Conservation (phyloP, 1,140 invertebrate genomes). For the Steinernema khuongi region DNA sequence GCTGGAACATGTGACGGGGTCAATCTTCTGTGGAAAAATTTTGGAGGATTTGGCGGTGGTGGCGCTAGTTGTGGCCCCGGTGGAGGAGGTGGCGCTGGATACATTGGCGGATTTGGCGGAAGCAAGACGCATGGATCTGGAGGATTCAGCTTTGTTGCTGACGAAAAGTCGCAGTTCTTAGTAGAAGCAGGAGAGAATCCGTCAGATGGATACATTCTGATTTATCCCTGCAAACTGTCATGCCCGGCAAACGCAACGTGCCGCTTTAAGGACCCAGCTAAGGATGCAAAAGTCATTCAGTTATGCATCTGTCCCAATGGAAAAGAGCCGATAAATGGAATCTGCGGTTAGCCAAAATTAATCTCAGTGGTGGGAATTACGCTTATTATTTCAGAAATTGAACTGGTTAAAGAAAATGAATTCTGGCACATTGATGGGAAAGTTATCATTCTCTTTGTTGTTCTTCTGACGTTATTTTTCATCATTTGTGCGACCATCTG, state of each 20-base stretch:
- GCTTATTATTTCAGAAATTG: not conserved
- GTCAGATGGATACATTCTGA: not conserved
- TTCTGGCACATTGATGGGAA: not conserved
- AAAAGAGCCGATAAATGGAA: not conserved
- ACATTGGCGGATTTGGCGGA: constrained; percentile 4
- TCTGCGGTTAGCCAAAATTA: constrained; percentile 8
- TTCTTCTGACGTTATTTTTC: not conserved
- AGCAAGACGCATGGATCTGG: constrained; percentile 1
- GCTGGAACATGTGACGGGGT: not conserved
- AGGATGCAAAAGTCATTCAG: not conserved
- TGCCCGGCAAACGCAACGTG: not conserved
- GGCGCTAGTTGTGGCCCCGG: not conserved
- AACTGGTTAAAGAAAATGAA: not conserved
- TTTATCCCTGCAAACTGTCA: not conserved
- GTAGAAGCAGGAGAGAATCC: constrained; percentile 2
- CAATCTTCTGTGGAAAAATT: not conserved
- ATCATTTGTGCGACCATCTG: not conserved
- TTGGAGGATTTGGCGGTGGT: not conserved
- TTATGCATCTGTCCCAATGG: not conserved
- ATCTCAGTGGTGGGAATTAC: too few species aligned
- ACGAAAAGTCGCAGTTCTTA: not conserved
- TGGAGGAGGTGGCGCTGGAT: not conserved
- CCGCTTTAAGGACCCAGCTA: not conserved
- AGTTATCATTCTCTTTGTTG: not conserved
- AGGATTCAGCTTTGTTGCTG: constrained; percentile 4